Evolutionary conservation across 2,888 invertebrate species (phyloP).

Genomic region (Xanthia icteritia): DNA sequence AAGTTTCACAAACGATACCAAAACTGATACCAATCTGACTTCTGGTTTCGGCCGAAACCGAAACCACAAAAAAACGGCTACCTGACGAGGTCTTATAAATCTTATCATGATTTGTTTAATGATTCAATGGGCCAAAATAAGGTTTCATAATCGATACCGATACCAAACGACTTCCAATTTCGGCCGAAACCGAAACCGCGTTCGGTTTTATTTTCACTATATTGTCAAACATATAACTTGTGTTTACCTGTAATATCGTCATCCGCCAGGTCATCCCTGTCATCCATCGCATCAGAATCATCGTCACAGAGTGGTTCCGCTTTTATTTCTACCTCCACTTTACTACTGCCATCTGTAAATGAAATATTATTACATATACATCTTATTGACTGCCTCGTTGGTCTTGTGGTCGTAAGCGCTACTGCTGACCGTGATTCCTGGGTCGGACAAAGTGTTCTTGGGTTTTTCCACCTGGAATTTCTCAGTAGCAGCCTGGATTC

Average conservation of each 20-base stretch:
- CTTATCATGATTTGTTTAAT: background rate
- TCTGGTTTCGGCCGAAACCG: background rate
- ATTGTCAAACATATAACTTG: background rate
- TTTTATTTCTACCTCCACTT: constrained; percentile 75
- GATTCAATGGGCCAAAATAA: background rate
- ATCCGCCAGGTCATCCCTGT: constrained; percentile 51
- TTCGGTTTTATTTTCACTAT: background rate
- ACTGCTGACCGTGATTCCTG: too few species aligned
- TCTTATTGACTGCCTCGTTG: too few species aligned
- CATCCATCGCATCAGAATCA: constrained; percentile 67
- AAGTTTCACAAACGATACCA: background rate
- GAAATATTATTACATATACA: background rate
- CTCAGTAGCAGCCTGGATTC: too few species aligned
- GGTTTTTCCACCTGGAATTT: too few species aligned
- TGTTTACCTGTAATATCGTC: constrained; percentile 40
- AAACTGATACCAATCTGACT: background rate
- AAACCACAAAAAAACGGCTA: background rate
- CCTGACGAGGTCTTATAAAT: background rate
- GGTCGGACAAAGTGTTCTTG: too few species aligned
- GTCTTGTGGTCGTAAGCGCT: too few species aligned
- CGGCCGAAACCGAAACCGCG: background rate
- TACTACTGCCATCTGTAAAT: constrained; percentile 65
- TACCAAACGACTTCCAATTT: background rate
- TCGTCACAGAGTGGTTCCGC: constrained; percentile 70
- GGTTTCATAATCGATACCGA: background rate